A percentile compares a stretch with the other conserved stretches of the same genome.
These are phyloP conservation scores for Hirtodrosophila duncani DNA, from an alignment of 2,888 invertebrate genomes.

Conservation along the genomic window DNA sequence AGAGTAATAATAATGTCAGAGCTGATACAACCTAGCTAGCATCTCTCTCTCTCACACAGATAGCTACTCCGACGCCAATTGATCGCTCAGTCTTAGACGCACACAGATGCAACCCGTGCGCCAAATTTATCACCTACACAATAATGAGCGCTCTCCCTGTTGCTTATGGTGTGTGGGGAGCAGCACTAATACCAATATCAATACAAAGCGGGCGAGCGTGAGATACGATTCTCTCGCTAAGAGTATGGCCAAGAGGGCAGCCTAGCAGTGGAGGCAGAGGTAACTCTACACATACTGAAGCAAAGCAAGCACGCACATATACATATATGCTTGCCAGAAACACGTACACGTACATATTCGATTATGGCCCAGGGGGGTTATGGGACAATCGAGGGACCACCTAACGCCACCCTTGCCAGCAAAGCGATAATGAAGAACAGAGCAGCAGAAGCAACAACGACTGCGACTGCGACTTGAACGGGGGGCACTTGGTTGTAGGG, in stretches of 20 bases:
- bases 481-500: neutral
- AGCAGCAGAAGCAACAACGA: slow-evolving; percentile 17
- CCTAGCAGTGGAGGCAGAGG: too few species aligned
- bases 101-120: slow-evolving; percentile 41
- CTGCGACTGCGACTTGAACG: slow-evolving; percentile 1
- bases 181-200: too few species aligned
- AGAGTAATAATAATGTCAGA: too few species aligned
- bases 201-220: too few species aligned
- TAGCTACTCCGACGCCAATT: slow-evolving; percentile 46
- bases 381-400: slow-evolving; percentile 27
- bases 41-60: slow-evolving; percentile 10
- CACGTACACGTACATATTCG: slow-evolving; percentile 9
- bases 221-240: too few species aligned
- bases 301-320: slow-evolving; percentile 26
- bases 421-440: slow-evolving; percentile 57
- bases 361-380: slow-evolving; percentile 3
- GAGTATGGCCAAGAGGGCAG: too few species aligned
- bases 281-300: too few species aligned
- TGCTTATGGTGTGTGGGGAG: too few species aligned
- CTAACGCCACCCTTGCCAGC: slow-evolving; percentile 62
- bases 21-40: too few species aligned
- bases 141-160: slow-evolving; percentile 6
- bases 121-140: slow-evolving; percentile 69
- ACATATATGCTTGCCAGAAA: neutral
- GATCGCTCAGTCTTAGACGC: slow-evolving; percentile 47